Conservation (phyloP, 1,140 invertebrate species). For the Drosophila oshimai region DNA sequence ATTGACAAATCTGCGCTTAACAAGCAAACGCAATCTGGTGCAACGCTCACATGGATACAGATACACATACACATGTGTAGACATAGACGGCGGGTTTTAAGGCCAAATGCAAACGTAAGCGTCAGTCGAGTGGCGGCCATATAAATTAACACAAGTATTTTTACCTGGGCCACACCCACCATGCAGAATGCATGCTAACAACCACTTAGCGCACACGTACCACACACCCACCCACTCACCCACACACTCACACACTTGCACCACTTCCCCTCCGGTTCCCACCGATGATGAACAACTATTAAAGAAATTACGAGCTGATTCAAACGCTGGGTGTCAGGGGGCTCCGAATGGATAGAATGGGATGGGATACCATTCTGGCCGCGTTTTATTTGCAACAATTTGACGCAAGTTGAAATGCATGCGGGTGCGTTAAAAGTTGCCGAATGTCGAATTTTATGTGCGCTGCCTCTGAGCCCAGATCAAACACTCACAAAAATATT, state of each 20-base stretch:
- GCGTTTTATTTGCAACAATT: conserved; percentile 76
- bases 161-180: conserved; percentile 53
- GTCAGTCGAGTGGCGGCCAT: conserved; percentile 44
- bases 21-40: conserved; percentile 62
- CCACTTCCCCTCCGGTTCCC: not conserved
- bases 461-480: conserved; percentile 18
- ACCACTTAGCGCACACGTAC: conserved; percentile 61
- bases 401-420: conserved; percentile 69
- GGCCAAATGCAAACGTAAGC: conserved; percentile 29
- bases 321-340: conserved; percentile 16
- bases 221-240: conserved; percentile 4
- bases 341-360: not conserved
- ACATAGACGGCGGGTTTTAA: conserved; percentile 5
- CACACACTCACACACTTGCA: not conserved
- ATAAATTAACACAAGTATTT: conserved; percentile 76
- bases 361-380: not conserved
- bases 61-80: not conserved
- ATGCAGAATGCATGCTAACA: conserved; percentile 71
- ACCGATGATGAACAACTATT: conserved; percentile 67
- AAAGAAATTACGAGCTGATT: conserved; percentile 74
- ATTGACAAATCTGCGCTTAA: conserved; percentile 73
- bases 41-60: conserved; percentile 15
- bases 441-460: conserved; percentile 50
- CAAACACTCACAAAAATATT: not conserved
- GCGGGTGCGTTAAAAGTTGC: conserved; percentile 76